Base-by-base conservation (phyloP, 2,797 vertebrate species). In the Tokudaia tokunoshimensis region DNA sequence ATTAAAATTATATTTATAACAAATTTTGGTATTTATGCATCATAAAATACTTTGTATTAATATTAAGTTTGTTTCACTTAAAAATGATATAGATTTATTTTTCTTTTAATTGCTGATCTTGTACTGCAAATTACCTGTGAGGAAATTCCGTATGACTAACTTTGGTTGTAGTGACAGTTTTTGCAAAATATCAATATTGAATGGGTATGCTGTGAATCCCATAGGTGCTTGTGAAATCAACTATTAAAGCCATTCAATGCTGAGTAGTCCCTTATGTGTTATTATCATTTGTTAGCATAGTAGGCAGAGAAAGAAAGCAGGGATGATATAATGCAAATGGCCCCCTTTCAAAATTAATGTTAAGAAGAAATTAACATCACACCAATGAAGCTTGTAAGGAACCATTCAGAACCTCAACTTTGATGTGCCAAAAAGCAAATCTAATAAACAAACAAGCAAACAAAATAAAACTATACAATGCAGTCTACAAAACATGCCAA, bases 301-400 rank as follows among this genome's bases (percentile, higher is more conserved):
- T 81, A 97, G 97, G 94, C 96, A 97, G 88, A 93, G 85, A 98
- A 50, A 84, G 44, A 86, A 92, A 95, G 92, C 93, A 98, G 95
- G 96, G 92, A 97, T 92, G 91, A 98, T 92, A 97, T 95, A 97
- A 97, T 96, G 97, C 91, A 97, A 98, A 98, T 98, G 95, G 97
- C 96, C 98, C 96, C 97, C 94, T 97, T 97, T 97, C 97, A 98
- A 98, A 98, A 98, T 98, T 97, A 98, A 97, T 96, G 96, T 98
- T 98, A 98, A 97, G 96, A 95, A 96, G 82, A 94, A 98, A 98
- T 97, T 98, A 98, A 98, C 98, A 97, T 98, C 97, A 96, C 94
- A 97, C 96, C 98, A 98, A 98, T 97, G 96, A 98, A 96, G 95
- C 92, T 97, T 97, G 3, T 96, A 98, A 98, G 65, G 98, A 98